Evolutionary conservation across 2,113 vertebrate species (phyloP).

Genomic region (Casuarius casuarius): DNA sequence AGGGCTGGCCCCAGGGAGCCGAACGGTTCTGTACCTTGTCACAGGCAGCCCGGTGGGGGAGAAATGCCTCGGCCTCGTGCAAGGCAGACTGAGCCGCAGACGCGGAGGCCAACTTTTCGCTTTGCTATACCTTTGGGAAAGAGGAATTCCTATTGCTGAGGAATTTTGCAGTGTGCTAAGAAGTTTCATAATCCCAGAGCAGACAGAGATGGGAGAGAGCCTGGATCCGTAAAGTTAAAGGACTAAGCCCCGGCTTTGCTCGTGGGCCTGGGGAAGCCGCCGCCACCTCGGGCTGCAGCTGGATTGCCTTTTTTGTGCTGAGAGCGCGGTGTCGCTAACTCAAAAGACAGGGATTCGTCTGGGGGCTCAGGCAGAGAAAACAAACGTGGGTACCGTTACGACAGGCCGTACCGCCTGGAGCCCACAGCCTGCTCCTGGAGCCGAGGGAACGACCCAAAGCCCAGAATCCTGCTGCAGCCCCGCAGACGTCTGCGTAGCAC

Average conservation of each 20-base stretch:
- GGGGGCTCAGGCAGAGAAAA: not conserved
- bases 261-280: not conserved
- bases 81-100: not conserved
- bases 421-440: not conserved
- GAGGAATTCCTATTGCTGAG: not conserved
- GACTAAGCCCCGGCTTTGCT: not conserved
- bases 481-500: fast-evolving
- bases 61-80: not conserved
- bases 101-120: not conserved
- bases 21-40: fast-evolving
- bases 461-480: not conserved
- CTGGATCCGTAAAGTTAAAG: not conserved
- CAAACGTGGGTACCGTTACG: fast-evolving
- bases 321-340: fast-evolving
- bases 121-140: slow-evolving; percentile 7
- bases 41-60: not conserved
- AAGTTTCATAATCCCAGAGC: not conserved
- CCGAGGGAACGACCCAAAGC: not conserved
- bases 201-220: slow-evolving; percentile 4
- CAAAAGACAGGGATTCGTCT: not conserved
- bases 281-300: fast-evolving
- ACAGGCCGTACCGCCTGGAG: fast-evolving
- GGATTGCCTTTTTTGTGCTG: not conserved
- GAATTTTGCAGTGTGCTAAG: not conserved
- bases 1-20: not conserved